A percentile compares a stretch with the other conserved stretches of the same genome.
Conservation (phyloP, 2,113 vertebrate genomes). For the Mungos mungo region DNA sequence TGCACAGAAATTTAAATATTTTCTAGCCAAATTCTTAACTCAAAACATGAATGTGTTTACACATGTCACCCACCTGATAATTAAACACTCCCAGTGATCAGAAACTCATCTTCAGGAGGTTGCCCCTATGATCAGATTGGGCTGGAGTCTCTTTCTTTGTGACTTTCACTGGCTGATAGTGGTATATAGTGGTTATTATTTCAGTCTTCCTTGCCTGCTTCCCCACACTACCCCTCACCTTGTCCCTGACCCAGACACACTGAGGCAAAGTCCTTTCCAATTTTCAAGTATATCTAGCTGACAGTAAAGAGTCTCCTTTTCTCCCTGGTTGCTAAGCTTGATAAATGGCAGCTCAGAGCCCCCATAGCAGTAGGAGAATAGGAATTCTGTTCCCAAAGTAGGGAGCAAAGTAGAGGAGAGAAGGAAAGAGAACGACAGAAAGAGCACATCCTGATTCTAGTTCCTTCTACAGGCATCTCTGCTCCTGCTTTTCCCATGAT, state of each 20-base stretch:
- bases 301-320: not conserved
- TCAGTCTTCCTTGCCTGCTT: not conserved
- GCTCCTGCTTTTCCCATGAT: not conserved
- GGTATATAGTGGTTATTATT: not conserved
- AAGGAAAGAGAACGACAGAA: not conserved
- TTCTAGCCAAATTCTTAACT: not conserved
- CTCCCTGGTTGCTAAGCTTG: not conserved
- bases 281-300: not conserved
- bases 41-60: not conserved
- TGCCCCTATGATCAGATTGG: not conserved
- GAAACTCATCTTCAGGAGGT: not conserved
- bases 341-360: not conserved
- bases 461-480: not conserved
- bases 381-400: not conserved
- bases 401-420: too few relatives aligned
- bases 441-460: not conserved
- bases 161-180: not conserved
- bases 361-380: not conserved
- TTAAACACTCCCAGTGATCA: not conserved
- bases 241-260: not conserved
- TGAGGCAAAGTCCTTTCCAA: not conserved
- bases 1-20: not conserved
- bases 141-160: not conserved
- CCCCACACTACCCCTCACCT: not conserved
- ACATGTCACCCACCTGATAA: not conserved